Conservation (phyloP, 2,113 vertebrate genomes). For the Bolborhynchus lineola region DNA sequence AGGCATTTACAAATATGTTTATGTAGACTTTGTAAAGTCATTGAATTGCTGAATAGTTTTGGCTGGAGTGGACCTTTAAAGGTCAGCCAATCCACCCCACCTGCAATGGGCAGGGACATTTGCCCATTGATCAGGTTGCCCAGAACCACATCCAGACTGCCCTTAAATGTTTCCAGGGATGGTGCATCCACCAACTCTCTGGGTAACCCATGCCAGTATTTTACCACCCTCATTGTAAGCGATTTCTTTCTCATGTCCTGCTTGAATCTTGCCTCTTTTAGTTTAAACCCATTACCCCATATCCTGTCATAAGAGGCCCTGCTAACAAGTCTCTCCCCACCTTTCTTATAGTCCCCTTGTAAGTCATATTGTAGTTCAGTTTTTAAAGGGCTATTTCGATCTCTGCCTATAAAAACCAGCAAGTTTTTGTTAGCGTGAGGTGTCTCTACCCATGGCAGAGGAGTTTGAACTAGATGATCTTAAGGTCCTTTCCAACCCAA, state of each 20-base stretch:
- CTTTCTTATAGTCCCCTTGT: not conserved
- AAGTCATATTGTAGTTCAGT: not conserved
- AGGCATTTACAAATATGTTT: not conserved
- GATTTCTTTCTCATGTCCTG: not conserved
- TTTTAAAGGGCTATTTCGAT: not conserved
- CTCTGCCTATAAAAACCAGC: not conserved
- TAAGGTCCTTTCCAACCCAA: not conserved
- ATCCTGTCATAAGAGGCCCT: not conserved
- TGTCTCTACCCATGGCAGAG: not conserved
- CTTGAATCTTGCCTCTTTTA: not conserved
- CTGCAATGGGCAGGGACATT: not conserved
- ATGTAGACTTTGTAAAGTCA: not conserved
- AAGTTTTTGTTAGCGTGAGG: not conserved
- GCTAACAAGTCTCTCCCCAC: not conserved
- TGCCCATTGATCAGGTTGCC: not conserved
- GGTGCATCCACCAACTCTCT: not conserved
- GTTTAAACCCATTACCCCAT: not conserved
- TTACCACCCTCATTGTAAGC: not conserved
- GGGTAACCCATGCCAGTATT: not conserved
- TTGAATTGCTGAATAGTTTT: not conserved
- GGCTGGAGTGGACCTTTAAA: not conserved
- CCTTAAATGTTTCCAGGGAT: not conserved
- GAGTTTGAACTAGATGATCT: not conserved
- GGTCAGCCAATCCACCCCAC: not conserved
- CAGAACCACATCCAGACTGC: not conserved